phyloP scores from a whole-genome alignment of 1,140 invertebrate genomes.

The Propsilocerus akamusi region DNA sequence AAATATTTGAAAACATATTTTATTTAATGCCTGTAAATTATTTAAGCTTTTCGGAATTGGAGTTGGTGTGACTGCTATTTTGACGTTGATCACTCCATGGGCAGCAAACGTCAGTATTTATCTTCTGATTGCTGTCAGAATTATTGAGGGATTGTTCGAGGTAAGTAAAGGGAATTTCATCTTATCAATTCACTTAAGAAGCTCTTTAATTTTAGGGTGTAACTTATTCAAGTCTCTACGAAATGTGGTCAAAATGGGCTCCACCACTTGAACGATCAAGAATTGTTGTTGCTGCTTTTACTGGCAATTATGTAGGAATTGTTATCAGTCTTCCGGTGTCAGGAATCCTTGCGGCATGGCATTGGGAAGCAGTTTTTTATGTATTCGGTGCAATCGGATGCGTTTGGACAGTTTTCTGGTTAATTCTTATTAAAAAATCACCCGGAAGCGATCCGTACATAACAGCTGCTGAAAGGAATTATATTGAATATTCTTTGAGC shows the following conservation, averaged over 20 bases:
- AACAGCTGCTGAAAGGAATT: constrained; percentile 50
- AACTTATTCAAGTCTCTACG: constrained; percentile 67
- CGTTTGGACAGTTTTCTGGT: constrained; percentile 53
- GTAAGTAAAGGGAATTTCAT: constrained; percentile 33
- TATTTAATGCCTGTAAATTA: not conserved
- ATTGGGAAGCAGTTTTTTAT: constrained; percentile 81
- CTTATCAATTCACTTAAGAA: too few relatives aligned
- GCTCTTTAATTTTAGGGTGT: constrained; percentile 69
- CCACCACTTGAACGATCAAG: constrained; percentile 56
- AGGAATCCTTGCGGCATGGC: constrained; percentile 44
- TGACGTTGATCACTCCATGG: constrained; percentile 59
- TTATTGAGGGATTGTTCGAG: constrained; percentile 70
- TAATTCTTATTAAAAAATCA: constrained; percentile 47
- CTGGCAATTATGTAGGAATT: constrained; percentile 65
- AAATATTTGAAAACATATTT: not conserved
- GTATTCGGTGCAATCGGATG: constrained; percentile 59
- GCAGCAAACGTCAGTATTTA: constrained; percentile 44
- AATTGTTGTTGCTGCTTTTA: constrained; percentile 58
- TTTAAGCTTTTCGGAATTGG: constrained; percentile 25
- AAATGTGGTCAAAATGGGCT: constrained; percentile 64
- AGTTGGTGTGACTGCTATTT: constrained; percentile 49
- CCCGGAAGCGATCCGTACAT: constrained; percentile 62
- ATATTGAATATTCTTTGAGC: constrained; percentile 39
- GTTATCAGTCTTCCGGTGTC: constrained; percentile 61
- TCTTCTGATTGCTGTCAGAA: constrained; percentile 44